Evolutionary conservation across 2,113 vertebrate species (phyloP), one percentile per base, ranked within the genome.

Genomic region (Anser brachyrhynchus): DNA sequence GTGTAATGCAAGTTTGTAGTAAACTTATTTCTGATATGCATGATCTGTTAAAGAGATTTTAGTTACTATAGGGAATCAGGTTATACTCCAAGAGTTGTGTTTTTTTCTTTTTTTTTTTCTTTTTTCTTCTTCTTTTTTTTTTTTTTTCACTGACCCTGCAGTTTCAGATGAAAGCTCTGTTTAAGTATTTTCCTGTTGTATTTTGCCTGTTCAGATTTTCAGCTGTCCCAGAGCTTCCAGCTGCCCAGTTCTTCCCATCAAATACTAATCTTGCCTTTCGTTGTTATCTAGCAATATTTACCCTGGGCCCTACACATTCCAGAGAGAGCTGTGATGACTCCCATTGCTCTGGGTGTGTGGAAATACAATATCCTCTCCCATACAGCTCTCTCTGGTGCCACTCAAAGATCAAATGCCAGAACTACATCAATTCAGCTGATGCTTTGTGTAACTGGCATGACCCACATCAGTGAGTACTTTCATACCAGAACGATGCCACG

Each of bases 331-430:
- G 41, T 71, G 44, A 49, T 61, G 43, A 67, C 69, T 78, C 6
- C 18, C 21, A 52, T 55, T 55, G 57, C 62, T 72, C 6, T 8
- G 11, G 19, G 26, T 13, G 28, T 31, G 64, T 43, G 29, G 37
- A 43, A 29, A 14, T 6, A 67, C 66, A 54, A 55, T 21, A 20
- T 78, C 43, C 31, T 89, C n/a, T 33, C n/a, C 39, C 61, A 35
- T 75, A 13, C 25, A 67, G 73, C 43, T 95, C 89, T 81, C 93
- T 95, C 81, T 95, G 91, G 91, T 95, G 96, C 95, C 96, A 79
- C 96, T 92, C 77, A 76, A 73, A 93, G 95, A 72, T 58, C 74
- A 72, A 64, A 89, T 72, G 29, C 51, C 62, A 79, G 91, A 93
- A 97, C 66, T 91, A 10, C 91, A 96, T 1, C 52, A 5, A 46